Evolutionary conservation across 2,888 invertebrate species (phyloP), one percentile per base, ranked within the genome.

Genomic region (Drosophila histrio): DNA sequence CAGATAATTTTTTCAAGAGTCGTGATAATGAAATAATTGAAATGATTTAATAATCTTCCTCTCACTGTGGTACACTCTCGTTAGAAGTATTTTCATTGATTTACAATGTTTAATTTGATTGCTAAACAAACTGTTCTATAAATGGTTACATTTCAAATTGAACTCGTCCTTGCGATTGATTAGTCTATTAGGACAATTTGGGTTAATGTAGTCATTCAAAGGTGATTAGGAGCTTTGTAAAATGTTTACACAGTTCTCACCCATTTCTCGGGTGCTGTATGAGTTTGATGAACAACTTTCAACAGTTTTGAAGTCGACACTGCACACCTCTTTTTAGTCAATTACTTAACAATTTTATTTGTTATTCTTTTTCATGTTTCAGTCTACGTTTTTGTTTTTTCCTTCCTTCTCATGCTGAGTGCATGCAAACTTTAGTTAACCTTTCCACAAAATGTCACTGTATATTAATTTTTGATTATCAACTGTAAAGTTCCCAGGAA

Each of bases 401-500:
- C 5, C 13, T 7, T 32, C 2, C 13, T 19, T n/a, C 5, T 7
- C 11, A 53, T 28, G 34, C 28, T 39, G 34, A 49, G 77, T 87
- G 54, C 78, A 73, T 22, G 21, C 47, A 63, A 58, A 77, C 46
- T 54, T 38, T 11, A 3, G 7, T 26, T 65, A 44, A 36, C 44
- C 32, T 52, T 54, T 30, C 19, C 19, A 52, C 24, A 19, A 56
- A 54, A 34, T 66, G 62, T 15, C 39, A 15, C 24, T 30, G 36
- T 5, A 2, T 19, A 82, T 82, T 15, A 79, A 87, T 82, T 66
- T 68, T 82, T 76, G 15, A 82, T 69, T 22, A 43, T 69, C 82
- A 82, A 88, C 82, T 82, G 82, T 83, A 69, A 82, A 67, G 57
- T 86, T 88, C 82, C 77, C 88, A 79, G 36, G 62, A 26, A 3